phyloP scores from a whole-genome alignment of 2,113 vertebrate species.

The Bufo bufo region DNA sequence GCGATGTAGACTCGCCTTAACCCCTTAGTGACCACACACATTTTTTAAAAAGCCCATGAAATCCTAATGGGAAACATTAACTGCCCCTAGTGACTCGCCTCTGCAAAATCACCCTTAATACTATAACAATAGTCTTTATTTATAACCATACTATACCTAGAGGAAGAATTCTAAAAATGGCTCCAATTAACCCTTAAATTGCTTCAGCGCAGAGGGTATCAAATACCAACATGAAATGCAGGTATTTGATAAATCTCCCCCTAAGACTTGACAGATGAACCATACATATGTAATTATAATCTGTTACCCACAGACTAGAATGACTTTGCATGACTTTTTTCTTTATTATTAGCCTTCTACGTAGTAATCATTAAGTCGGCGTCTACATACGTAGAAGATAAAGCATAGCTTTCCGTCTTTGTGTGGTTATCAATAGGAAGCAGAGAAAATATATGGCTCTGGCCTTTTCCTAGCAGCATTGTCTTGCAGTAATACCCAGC shows the following conservation, averaged over 20 bases:
- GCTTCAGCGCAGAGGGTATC: neutral
- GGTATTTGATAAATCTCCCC: no score
- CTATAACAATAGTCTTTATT: neutral
- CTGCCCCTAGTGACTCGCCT: neutral
- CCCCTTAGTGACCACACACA: no score
- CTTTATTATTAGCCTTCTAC: no score
- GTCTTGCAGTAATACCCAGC: conserved; percentile 3
- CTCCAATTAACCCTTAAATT: neutral
- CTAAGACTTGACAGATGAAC: no score
- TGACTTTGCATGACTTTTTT: no score
- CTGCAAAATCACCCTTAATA: neutral
- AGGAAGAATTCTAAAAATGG: neutral
- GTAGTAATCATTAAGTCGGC: no score
- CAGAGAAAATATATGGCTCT: neutral
- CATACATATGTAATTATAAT: no score
- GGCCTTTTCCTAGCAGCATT: neutral
- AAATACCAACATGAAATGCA: no score
- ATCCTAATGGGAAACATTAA: conserved; percentile 26
- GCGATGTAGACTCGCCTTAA: neutral
- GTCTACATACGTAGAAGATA: neutral
- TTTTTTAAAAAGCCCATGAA: no score
- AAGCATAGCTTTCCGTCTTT: neutral
- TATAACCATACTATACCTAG: neutral
- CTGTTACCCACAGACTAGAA: no score
- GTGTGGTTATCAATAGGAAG: neutral